Evolutionary conservation across 2,113 vertebrate genomes (phyloP).

Genomic region (Rhodinocichla rosea): DNA sequence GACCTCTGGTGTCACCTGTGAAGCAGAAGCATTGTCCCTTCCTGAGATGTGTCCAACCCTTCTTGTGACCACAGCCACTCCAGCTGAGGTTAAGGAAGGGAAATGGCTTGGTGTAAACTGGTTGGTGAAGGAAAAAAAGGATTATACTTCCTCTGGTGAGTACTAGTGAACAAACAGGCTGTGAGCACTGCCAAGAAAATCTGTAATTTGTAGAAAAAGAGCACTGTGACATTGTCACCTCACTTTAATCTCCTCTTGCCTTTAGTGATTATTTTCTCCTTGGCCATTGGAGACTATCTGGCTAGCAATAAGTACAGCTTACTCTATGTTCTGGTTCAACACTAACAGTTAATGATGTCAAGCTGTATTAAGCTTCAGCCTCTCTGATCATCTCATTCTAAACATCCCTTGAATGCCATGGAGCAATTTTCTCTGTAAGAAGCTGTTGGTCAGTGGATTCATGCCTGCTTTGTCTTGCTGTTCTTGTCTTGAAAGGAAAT

Average conservation of each 20-base stretch:
- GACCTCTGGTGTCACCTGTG: not conserved
- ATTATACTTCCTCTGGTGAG: not conserved
- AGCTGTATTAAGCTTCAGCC: conserved; percentile 46
- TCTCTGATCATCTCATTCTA: not conserved
- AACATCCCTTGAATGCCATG: not conserved
- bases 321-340: conserved; percentile 22
- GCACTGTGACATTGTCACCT: not conserved
- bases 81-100: not conserved
- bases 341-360: conserved; percentile 46
- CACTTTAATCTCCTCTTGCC: conserved; percentile 29
- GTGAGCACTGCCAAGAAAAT: conserved; percentile 5
- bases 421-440: not conserved
- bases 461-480: not conserved
- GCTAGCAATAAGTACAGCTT: conserved; percentile 42
- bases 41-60: accelerated
- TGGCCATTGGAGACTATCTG: conserved; percentile 18
- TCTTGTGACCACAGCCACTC: not conserved
- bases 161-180: not conserved
- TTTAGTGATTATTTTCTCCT: conserved; percentile 47
- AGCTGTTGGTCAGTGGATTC: not conserved
- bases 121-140: not conserved
- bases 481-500: not conserved
- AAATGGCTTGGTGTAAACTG: not conserved
- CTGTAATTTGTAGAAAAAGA: conserved; percentile 8
- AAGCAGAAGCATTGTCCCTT: not conserved